A percentile compares a stretch with the other conserved stretches of the same genome.
Evolutionary conservation across 2,113 vertebrate genomes (phyloP).

Genomic region (Laticauda laticaudata): DNA sequence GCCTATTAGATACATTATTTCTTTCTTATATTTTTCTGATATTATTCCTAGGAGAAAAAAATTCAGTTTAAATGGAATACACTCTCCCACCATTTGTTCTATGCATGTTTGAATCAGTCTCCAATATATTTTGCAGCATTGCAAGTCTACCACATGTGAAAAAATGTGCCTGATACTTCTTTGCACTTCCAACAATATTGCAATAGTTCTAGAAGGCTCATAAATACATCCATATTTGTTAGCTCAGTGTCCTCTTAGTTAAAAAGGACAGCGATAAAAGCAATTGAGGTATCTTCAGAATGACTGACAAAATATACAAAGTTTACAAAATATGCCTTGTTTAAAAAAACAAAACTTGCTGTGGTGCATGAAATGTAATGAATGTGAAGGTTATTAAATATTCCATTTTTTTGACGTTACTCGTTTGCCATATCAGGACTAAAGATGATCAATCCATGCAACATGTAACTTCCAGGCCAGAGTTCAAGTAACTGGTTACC

Average conservation of each 20-base stretch:
- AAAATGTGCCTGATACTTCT: no score
- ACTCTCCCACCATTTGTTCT: no score
- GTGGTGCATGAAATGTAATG: conserved; percentile 63
- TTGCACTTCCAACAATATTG: background rate
- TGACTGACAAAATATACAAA: conserved; percentile 6
- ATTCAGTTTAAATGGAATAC: no score
- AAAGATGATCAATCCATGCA: conserved; percentile 68
- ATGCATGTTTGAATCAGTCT: no score
- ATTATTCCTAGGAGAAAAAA: no score
- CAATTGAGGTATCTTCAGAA: conserved; percentile 4
- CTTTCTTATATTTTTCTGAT: no score
- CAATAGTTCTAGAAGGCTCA: background rate
- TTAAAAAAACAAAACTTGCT: conserved; percentile 57
- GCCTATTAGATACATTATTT: no score
- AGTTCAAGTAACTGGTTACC: conserved; percentile 83
- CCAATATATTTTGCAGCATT: no score
- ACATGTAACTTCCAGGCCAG: conserved; percentile 70
- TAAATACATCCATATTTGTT: background rate
- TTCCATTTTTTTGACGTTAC: conserved; percentile 72
- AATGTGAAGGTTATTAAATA: conserved; percentile 72
- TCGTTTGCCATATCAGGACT: conserved; percentile 71
- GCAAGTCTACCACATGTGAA: no score
- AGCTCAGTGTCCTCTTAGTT: background rate
- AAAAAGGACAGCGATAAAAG: conserved; percentile 16
- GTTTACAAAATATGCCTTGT: conserved; percentile 27